Percentiles rank a stretch among this genome's conserved stretches.
Evolutionary conservation across 2,113 vertebrate genomes (phyloP).

Genomic region (Halcyon malimbica): DNA sequence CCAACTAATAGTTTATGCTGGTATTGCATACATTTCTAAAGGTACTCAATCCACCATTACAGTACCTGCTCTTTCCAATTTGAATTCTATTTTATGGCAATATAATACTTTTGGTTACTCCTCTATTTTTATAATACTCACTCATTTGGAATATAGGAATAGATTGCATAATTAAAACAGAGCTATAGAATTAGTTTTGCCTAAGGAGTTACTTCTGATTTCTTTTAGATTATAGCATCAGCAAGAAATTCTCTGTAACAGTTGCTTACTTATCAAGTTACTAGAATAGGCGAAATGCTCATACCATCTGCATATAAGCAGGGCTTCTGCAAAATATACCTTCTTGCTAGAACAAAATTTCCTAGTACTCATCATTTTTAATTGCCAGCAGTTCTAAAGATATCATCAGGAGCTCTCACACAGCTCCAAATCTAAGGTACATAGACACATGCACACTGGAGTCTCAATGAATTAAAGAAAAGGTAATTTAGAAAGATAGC

Average conservation of each 20-base stretch:
- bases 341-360: slow-evolving; percentile 49
- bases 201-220: slow-evolving; percentile 4
- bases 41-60: not conserved
- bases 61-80: not conserved
- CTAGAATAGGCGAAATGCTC: not conserved
- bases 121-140: not conserved
- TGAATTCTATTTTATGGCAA: not conserved
- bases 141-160: not conserved
- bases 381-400: slow-evolving; percentile 59
- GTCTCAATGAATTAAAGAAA: slow-evolving; percentile 5
- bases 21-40: not conserved
- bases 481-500: slow-evolving; percentile 9
- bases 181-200: not conserved
- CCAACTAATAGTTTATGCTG: not conserved
- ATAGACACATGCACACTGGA: not conserved
- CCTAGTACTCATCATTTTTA: slow-evolving; percentile 52
- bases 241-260: slow-evolving; percentile 48
- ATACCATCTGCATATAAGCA: slow-evolving; percentile 48
- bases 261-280: slow-evolving; percentile 63
- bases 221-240: slow-evolving; percentile 41
- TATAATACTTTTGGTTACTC: not conserved
- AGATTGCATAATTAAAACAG: not conserved
- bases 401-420: slow-evolving; percentile 26
- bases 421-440: not conserved
- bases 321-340: slow-evolving; percentile 19